A percentile compares a stretch with the other conserved stretches of the same genome.
Evolutionary conservation across 2,113 vertebrate genomes (phyloP).

Genomic region (Gasterosteus aculeatus): DNA sequence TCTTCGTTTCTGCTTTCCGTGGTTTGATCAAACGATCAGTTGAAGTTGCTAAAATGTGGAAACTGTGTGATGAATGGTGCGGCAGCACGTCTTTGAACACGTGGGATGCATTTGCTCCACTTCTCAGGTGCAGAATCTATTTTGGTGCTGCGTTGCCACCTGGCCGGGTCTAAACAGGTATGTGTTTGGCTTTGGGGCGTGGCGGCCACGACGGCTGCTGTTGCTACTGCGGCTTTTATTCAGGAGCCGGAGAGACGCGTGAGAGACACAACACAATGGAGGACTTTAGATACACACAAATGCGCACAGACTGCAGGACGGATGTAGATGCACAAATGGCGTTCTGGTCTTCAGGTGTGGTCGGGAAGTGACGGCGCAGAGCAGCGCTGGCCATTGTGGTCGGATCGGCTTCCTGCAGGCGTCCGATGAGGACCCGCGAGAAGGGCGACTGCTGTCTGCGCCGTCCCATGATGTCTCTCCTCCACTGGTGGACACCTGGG

Average conservation of each 20-base stretch:
- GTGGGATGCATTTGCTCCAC: neutral
- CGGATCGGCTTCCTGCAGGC: conserved; percentile 20
- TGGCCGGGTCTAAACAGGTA: conserved; percentile 26
- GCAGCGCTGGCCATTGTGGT: conserved; percentile 14
- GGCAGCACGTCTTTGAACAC: neutral
- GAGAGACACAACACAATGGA: conserved; percentile 42
- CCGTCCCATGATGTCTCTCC: neutral
- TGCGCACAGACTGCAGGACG: conserved; percentile 19
- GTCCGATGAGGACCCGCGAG: conserved; percentile 21
- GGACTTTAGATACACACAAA: conserved; percentile 62
- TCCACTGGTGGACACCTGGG: neutral
- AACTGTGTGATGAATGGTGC: neutral
- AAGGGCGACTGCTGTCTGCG: conserved; percentile 21
- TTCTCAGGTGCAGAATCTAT: conserved; percentile 13
- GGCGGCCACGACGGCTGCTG: conserved; percentile 30
- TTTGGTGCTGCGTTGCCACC: neutral
- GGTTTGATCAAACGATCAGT: neutral
- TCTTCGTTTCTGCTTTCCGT: no score
- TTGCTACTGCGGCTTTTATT: conserved; percentile 45
- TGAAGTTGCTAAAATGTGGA: neutral
- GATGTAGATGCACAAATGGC: conserved; percentile 22
- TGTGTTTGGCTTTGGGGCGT: conserved; percentile 56
- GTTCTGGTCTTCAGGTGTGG: conserved; percentile 31
- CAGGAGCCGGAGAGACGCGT: conserved; percentile 19
- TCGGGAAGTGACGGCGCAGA: neutral